Evolutionary conservation across 2,888 invertebrate species (phyloP), one percentile per base, ranked within the genome.

Genomic region (Eupelmus urozonus): DNA sequence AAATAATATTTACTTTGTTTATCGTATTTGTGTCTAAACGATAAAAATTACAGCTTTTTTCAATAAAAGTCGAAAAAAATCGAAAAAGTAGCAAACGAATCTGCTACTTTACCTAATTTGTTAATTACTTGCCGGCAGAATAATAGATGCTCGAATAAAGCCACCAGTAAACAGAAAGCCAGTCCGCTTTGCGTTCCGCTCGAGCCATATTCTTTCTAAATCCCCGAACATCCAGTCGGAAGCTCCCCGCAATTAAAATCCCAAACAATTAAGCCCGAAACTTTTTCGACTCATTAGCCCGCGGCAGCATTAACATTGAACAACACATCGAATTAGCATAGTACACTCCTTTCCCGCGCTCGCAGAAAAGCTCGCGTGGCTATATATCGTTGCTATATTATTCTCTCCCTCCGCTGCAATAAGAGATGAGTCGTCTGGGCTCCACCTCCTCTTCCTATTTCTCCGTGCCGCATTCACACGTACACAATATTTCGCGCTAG

Each of bases 321-420:
- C 53, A 45, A 59, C 49, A 27, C 66, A 45, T 65, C 63, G n/a
- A 65, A 78, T 78, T 78, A 78, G 74, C 78, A 74, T 78, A 74
- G 29, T 55, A 27, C 34, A n/a, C 42, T 34, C 49, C 29, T 34
- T 13, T 69, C 27, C 13, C 13, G 18, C 53, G 27, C 65, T 7
- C 27, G 13, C 51, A 60, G 60, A 20, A 40, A 73, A 79, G 27
- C 69, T 57, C 74, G 57, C 71, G 69, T 67, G 60, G 57, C 76
- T 45, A 65, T 65, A 66, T 25, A 20, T 27, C 60, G 2, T 11
- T 20, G 2, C 20, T 53, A 20, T 53, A 18, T 53, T 20, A 34
- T 65, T 66, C 49, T 34, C 65, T 57, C 45, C 40, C 20, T 27
- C 13, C 7, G 11, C 20, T 9, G 67, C 66, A 67, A 67, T 53